Evolutionary conservation across 2,888 invertebrate species (phyloP).

Genomic region (Agonopterix alstromeriana): DNA sequence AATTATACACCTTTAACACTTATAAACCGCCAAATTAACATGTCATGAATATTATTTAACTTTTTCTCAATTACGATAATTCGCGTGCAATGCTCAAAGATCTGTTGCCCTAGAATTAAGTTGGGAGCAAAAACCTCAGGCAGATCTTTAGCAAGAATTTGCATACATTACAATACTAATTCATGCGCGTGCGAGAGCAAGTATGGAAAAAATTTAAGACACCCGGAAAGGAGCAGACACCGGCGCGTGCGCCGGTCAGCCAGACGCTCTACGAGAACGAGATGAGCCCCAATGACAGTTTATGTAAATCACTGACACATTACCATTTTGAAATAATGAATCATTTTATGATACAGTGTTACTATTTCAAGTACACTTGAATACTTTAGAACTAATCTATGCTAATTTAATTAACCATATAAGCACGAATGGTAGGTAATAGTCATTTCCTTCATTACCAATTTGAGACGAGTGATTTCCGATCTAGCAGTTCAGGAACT

Average conservation of each 20-base stretch:
- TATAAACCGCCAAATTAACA: conserved; percentile 62
- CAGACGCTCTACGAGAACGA: neutral
- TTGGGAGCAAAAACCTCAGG: conserved; percentile 48
- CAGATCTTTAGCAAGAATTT: conserved; percentile 57
- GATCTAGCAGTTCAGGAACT: too few species aligned
- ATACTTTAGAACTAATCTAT: too few species aligned
- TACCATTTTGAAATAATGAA: conserved; percentile 41
- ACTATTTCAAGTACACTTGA: too few species aligned
- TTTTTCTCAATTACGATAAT: conserved; percentile 64
- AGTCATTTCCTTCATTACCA: too few species aligned
- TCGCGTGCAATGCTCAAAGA: conserved; percentile 31
- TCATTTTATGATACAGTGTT: conserved; percentile 22
- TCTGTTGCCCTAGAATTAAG: conserved; percentile 59
- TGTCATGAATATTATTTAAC: conserved; percentile 71
- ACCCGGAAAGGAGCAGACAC: conserved; percentile 38
- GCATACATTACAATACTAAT: conserved; percentile 65
- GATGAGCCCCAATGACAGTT: conserved; percentile 23
- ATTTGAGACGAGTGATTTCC: too few species aligned
- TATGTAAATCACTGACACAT: conserved; percentile 20
- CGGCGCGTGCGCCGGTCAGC: conserved; percentile 14
- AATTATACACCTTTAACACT: conserved; percentile 61
- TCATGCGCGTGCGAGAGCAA: conserved; percentile 27
- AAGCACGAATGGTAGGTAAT: too few species aligned
- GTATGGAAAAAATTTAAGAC: conserved; percentile 29
- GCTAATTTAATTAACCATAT: too few species aligned